phyloP scores from a whole-genome alignment of 2,113 vertebrate genomes.

The Dissostichus mawsoni region DNA sequence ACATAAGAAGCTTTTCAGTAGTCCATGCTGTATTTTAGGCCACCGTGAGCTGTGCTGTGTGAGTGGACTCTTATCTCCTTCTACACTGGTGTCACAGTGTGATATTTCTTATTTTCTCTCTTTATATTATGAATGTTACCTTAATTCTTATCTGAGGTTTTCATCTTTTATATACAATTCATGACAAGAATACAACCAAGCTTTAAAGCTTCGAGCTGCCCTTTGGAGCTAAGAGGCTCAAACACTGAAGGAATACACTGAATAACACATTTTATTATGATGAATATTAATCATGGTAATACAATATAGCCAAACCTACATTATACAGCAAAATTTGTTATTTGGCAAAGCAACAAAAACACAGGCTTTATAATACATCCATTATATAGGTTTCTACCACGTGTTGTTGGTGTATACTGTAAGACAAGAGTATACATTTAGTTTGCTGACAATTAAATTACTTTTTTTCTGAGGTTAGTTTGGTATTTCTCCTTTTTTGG shows the following conservation, averaged over 20 bases:
- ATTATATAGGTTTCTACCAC: background rate
- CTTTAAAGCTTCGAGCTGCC: background rate
- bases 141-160: background rate
- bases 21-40: conserved; percentile 19
- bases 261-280: background rate
- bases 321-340: background rate
- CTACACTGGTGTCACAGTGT: conserved; percentile 2
- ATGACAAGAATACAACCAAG: background rate
- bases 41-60: conserved; percentile 18
- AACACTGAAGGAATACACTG: background rate
- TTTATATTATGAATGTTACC: background rate
- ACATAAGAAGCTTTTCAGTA: conserved; percentile 71
- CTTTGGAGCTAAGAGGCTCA: background rate
- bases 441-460: background rate
- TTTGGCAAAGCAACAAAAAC: background rate
- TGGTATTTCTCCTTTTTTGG: background rate
- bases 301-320: background rate
- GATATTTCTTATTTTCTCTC: conserved; percentile 5
- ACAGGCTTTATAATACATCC: background rate
- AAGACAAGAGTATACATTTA: no score
- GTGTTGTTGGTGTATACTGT: background rate
- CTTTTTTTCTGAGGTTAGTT: background rate
- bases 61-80: conserved; percentile 16
- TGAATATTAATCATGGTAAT: background rate
- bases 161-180: background rate